Evolutionary conservation across 1,140 invertebrate species (phyloP).

Genomic region (Anoplolepis gracilipes): DNA sequence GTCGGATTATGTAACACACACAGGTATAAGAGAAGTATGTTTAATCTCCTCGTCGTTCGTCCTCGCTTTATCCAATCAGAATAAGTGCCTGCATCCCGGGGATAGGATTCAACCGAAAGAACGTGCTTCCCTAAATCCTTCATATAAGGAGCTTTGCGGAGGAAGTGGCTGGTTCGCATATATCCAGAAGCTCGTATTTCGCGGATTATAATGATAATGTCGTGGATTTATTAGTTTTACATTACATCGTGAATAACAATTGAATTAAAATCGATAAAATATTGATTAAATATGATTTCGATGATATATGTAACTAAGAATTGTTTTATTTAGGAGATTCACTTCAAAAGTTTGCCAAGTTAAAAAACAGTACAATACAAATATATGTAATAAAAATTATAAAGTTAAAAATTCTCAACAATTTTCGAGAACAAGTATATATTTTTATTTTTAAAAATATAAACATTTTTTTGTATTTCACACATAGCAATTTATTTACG

Average conservation of each 20-base stretch:
- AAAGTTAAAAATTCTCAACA: neutral
- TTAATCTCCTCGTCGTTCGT: slow-evolving; percentile 40
- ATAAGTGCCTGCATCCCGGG: slow-evolving; percentile 29
- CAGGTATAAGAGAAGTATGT: slow-evolving; percentile 36
- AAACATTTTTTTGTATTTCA: neutral
- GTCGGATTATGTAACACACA: slow-evolving; percentile 45
- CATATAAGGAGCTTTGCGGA: slow-evolving; percentile 24
- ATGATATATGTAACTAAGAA: neutral
- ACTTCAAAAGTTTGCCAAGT: neutral
- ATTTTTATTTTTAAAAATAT: neutral
- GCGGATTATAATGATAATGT: slow-evolving; percentile 20
- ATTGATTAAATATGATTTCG: neutral
- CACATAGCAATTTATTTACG: neutral
- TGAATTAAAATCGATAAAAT: neutral
- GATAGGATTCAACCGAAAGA: slow-evolving; percentile 37
- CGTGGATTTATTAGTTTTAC: neutral
- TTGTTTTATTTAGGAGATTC: neutral
- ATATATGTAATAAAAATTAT: no score
- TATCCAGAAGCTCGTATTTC: slow-evolving; percentile 16
- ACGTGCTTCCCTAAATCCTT: slow-evolving; percentile 22
- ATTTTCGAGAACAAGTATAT: neutral
- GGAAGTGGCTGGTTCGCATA: slow-evolving; percentile 8
- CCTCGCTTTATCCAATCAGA: slow-evolving; percentile 52
- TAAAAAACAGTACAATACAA: no score
- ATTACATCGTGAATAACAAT: neutral